Percentiles rank a stretch among this genome's conserved stretches.
These are phyloP conservation scores for Dysmachus trigonus DNA, from an alignment of 2,888 invertebrate genomes.

Conservation along the genomic window DNA sequence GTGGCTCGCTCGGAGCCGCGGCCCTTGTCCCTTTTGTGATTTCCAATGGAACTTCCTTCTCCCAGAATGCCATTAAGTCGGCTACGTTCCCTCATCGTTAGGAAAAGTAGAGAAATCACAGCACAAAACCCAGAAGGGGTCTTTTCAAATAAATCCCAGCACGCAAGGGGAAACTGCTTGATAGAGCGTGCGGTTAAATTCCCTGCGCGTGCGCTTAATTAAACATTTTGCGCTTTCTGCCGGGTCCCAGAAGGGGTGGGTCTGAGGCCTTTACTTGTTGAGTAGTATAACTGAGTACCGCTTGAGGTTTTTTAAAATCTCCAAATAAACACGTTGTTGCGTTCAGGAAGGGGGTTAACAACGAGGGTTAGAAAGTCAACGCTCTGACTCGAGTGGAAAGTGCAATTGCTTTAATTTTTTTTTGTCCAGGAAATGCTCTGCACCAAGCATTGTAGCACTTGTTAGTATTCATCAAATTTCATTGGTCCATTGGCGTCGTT, in stretches of 20 bases:
- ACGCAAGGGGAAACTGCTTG: conserved; percentile 1
- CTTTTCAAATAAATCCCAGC: neutral
- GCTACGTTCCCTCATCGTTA: neutral
- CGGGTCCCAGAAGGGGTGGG: neutral
- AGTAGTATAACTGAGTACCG: neutral
- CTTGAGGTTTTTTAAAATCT: conserved; percentile 1
- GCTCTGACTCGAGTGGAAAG: conserved; percentile 12
- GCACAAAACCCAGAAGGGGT: neutral
- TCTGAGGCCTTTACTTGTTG: neutral
- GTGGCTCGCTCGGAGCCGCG: neutral
- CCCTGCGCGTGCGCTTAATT: conserved; percentile 36
- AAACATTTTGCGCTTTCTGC: conserved; percentile 21
- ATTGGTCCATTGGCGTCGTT: neutral
- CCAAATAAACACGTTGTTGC: neutral
- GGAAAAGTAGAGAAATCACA: neutral
- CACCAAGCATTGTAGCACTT: conserved; percentile 5
- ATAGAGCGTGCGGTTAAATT: neutral
- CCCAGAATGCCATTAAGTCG: conserved; percentile 1
- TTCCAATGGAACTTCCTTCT: conserved; percentile 14
- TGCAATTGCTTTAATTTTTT: conserved; percentile 11
- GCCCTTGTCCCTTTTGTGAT: conserved; percentile 13
- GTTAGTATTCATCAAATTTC: conserved; percentile 27
- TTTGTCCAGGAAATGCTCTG: conserved; percentile 2
- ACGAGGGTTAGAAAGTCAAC: conserved; percentile 29
- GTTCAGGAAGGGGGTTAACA: neutral